phyloP scores from a whole-genome alignment of 2,888 invertebrate species.

The Drosophila melanosoma region DNA sequence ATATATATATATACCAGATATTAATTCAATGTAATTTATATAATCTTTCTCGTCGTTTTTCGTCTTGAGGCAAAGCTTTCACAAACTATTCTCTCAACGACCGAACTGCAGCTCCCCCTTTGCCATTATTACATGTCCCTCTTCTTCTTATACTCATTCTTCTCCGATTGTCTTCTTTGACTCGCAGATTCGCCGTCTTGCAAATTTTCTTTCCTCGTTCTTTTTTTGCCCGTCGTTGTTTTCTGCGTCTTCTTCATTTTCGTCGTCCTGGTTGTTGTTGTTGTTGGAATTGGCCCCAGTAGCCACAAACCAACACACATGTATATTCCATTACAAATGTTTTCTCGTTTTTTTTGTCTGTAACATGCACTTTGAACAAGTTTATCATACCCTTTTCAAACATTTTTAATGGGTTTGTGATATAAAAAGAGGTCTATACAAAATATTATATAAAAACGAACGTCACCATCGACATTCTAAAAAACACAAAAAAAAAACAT shows the following conservation, averaged over 20 bases:
- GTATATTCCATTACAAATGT: not conserved
- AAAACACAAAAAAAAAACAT: conserved; percentile 4
- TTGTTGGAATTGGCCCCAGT: not conserved
- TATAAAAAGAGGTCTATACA: not conserved
- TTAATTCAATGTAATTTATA: not conserved
- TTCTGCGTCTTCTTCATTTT: not conserved
- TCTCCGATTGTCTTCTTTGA: not conserved
- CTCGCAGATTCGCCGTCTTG: not conserved
- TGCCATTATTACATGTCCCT: not conserved
- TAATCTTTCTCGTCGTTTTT: not conserved
- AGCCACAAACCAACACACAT: not conserved
- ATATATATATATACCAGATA: not conserved
- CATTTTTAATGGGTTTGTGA: not conserved
- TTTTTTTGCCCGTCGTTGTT: not conserved
- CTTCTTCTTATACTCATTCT: not conserved
- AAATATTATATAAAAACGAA: conserved; percentile 30
- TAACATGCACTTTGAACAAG: not conserved
- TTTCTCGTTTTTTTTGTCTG: not conserved
- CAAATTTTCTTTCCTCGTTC: too few species aligned
- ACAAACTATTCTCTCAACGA: not conserved
- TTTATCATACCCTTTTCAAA: not conserved
- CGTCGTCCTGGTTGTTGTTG: not conserved
- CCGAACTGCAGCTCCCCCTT: not conserved
- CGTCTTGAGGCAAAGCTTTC: not conserved
- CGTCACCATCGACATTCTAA: conserved; percentile 21